Conservation (phyloP, 2,113 vertebrate genomes). For the Egretta garzetta region DNA sequence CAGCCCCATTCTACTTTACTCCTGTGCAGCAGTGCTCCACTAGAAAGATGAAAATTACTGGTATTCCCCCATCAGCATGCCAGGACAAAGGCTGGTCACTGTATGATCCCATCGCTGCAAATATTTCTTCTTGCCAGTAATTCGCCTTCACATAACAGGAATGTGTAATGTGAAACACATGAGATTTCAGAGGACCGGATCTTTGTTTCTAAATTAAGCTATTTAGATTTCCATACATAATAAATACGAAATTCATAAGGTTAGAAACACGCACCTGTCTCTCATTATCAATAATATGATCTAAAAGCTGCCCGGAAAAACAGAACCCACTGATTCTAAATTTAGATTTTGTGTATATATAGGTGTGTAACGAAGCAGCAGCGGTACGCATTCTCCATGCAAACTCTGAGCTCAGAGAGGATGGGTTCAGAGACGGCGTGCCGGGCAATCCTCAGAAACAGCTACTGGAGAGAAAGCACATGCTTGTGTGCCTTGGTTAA, state of each 20-base stretch:
- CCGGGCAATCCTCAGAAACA: background rate
- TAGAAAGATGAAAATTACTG: background rate
- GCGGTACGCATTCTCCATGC: rapidly evolving
- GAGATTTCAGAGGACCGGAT: background rate
- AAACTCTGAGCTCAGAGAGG: background rate
- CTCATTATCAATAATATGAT: background rate
- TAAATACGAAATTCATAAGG: background rate
- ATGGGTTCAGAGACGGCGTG: background rate
- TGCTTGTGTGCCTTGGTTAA: background rate
- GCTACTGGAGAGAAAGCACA: background rate
- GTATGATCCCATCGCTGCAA: background rate
- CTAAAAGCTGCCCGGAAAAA: background rate
- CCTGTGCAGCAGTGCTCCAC: background rate
- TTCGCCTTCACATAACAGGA: background rate
- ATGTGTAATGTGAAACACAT: background rate
- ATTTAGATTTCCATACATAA: background rate
- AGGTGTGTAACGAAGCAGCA: background rate
- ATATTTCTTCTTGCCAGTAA: background rate
- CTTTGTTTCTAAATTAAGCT: background rate
- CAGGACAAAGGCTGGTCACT: background rate
- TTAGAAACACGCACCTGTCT: background rate
- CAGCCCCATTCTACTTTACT: background rate
- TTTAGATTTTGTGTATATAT: background rate
- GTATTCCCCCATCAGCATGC: background rate
- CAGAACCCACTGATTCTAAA: background rate